Conservation (phyloP, 2,888 invertebrate genomes). For the Oscheius myriophilus region DNA sequence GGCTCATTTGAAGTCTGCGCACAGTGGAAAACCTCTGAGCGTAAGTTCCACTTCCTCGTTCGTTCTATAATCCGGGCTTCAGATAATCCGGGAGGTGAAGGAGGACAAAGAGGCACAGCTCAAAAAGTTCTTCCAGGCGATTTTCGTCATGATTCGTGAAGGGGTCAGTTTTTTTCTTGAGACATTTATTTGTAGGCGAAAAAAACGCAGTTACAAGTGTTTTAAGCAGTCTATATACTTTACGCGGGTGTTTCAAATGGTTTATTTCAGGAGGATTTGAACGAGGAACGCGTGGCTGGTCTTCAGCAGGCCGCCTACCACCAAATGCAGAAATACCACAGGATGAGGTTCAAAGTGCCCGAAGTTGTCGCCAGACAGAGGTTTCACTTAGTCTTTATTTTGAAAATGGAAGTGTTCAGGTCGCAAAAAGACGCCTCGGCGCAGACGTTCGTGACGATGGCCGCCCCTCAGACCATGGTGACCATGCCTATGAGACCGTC, state of each 20-base stretch:
- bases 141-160: slow-evolving; percentile 30
- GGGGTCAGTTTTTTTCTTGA: slow-evolving; percentile 15
- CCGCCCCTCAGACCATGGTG: slow-evolving; percentile 32
- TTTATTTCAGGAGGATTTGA: slow-evolving; percentile 24
- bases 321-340: slow-evolving; percentile 31
- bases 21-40: slow-evolving; percentile 27
- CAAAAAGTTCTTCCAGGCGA: slow-evolving; percentile 21
- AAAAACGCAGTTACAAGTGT: too few relatives aligned
- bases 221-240: neutral
- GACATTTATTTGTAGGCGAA: neutral
- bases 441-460: slow-evolving; percentile 32
- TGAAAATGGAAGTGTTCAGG: neutral
- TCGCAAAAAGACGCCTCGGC: slow-evolving; percentile 25
- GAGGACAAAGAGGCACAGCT: slow-evolving; percentile 32
- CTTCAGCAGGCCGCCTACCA: slow-evolving; percentile 30
- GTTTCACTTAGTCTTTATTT: slow-evolving; percentile 3
- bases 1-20: slow-evolving; percentile 36
- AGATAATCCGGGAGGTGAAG: slow-evolving; percentile 30
- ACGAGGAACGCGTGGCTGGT: slow-evolving; percentile 15
- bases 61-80: neutral
- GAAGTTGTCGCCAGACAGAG: slow-evolving; percentile 32
- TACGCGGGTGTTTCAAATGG: neutral
- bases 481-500: slow-evolving; percentile 7
- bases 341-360: slow-evolving; percentile 34
- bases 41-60: slow-evolving; percentile 3